Conservation (phyloP, 1,140 invertebrate species). For the Drosophila pseudoobscura region DNA sequence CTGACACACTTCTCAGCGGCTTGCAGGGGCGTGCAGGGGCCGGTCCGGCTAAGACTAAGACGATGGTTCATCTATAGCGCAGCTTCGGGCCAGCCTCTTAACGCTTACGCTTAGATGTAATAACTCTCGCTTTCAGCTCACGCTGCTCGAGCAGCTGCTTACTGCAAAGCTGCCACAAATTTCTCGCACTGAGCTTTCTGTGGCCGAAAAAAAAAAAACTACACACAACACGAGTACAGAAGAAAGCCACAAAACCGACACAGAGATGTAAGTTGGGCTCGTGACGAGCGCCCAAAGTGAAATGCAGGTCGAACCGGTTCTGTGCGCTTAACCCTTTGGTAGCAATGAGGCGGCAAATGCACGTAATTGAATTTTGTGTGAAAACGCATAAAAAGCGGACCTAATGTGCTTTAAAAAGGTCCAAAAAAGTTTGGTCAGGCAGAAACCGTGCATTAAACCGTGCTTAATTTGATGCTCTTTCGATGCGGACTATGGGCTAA, state of each 20-base stretch:
- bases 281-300: constrained; percentile 43
- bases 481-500: constrained; percentile 10
- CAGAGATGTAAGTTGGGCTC: constrained; percentile 1
- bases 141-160: constrained; percentile 14
- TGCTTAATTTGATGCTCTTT: constrained; percentile 18
- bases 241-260: constrained; percentile 14
- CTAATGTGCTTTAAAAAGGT: constrained; percentile 54
- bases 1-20: constrained; percentile 53
- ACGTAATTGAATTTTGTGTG: constrained; percentile 60
- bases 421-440: constrained; percentile 3
- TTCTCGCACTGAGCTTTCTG: constrained; percentile 58
- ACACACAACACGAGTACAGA: constrained; percentile 8
- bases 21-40: background rate
- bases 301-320: constrained; percentile 67
- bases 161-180: constrained; percentile 39
- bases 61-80: constrained; percentile 14
- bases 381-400: constrained; percentile 41
- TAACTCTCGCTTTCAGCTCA: constrained; percentile 73
- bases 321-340: constrained; percentile 51
- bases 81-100: constrained; percentile 8
- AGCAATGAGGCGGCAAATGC: constrained; percentile 53
- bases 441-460: constrained; percentile 35
- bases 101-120: constrained; percentile 53
- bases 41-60: no score
- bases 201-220: constrained; percentile 32